A percentile compares a stretch with the other conserved stretches of the same genome.
phyloP scores from a whole-genome alignment of 2,113 vertebrate species.

The Zosterops japonicus region DNA sequence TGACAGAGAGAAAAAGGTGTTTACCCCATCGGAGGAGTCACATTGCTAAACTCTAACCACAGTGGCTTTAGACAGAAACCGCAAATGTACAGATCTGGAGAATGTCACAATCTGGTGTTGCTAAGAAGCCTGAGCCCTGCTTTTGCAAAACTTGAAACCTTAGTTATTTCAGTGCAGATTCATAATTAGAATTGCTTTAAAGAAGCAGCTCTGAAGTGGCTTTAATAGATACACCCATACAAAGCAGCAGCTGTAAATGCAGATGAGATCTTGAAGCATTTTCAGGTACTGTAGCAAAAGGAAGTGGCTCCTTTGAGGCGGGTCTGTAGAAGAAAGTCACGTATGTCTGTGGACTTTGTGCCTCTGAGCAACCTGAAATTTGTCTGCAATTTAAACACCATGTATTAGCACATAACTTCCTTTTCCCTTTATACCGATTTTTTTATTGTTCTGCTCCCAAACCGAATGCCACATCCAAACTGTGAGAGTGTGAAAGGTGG shows the following conservation, averaged over 20 bases:
- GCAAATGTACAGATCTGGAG: neutral
- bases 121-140: constrained; percentile 26
- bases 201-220: neutral
- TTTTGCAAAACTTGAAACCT: constrained; percentile 28
- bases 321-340: neutral
- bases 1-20: constrained; percentile 28
- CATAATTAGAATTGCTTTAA: neutral
- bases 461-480: neutral
- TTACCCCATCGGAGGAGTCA: constrained; percentile 33
- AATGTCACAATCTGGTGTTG: constrained; percentile 51
- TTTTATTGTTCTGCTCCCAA: neutral
- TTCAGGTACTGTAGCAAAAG: neutral
- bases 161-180: neutral
- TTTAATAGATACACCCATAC: neutral
- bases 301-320: neutral
- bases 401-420: neutral
- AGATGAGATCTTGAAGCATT: neutral
- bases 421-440: neutral
- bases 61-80: constrained; percentile 47
- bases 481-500: neutral
- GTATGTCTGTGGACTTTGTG: neutral
- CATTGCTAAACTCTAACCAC: constrained; percentile 58
- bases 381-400: neutral
- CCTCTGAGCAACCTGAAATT: neutral
- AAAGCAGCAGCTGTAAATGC: neutral